phyloP scores from a whole-genome alignment of 2,888 invertebrate species.

The Lasius fuliginosus region DNA sequence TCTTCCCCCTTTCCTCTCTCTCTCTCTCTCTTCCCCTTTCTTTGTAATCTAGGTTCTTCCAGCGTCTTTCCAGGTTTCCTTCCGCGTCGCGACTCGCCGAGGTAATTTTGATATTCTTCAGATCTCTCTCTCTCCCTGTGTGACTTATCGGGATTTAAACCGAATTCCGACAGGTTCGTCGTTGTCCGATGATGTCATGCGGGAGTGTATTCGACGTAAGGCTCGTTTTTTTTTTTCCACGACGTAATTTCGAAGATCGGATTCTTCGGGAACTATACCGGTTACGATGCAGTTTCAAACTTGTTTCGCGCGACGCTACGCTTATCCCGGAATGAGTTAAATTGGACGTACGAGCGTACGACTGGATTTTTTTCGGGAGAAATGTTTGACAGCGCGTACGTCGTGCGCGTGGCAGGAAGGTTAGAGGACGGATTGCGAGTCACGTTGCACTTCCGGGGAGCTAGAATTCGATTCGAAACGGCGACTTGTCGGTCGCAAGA shows the following conservation, averaged over 20 bases:
- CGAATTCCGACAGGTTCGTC: not conserved
- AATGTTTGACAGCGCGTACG: slow-evolving; percentile 33
- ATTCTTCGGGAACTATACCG: not conserved
- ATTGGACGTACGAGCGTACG: not conserved
- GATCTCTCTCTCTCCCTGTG: not conserved
- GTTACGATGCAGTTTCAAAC: not conserved
- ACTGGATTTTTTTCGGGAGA: slow-evolving; percentile 2
- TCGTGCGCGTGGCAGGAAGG: slow-evolving; percentile 58
- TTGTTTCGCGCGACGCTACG: not conserved
- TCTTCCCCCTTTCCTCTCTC: slow-evolving; percentile 29
- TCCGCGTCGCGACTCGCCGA: not conserved
- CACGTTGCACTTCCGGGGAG: slow-evolving; percentile 67
- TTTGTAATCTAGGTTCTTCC: slow-evolving; percentile 56
- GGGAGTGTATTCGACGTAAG: not conserved
- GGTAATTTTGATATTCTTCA: slow-evolving; percentile 6
- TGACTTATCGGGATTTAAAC: not conserved
- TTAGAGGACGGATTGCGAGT: slow-evolving; percentile 61
- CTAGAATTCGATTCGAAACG: slow-evolving; percentile 65
- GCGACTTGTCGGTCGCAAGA: slow-evolving; percentile 16
- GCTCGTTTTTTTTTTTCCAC: not conserved
- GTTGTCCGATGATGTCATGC: not conserved
- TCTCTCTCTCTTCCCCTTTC: slow-evolving; percentile 23
- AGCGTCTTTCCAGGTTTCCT: slow-evolving; percentile 64
- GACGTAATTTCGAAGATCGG: not conserved
- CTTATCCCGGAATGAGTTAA: not conserved